Conservation (phyloP, 2,888 invertebrate genomes). For the Drosophila mercatorum region DNA sequence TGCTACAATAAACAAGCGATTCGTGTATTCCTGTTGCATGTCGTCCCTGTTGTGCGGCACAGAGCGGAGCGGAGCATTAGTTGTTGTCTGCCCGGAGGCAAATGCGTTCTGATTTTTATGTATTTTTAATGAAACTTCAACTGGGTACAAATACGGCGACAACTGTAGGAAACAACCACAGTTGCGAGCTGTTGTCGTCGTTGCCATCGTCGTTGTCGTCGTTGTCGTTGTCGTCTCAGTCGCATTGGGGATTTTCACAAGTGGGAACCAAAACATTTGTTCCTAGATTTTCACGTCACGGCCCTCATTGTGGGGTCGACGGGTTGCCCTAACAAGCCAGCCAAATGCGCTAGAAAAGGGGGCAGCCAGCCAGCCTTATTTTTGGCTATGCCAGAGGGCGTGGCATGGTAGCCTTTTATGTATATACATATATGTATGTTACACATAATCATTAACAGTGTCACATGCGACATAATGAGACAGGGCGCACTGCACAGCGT, state of each 20-base stretch:
- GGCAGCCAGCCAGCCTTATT: conserved; percentile 13
- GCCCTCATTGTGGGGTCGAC: conserved; percentile 30
- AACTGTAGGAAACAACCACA: conserved; percentile 29
- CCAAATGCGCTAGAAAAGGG: conserved; percentile 11
- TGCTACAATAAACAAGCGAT: conserved; percentile 44
- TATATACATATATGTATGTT: neutral
- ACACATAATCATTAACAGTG: conserved; percentile 83
- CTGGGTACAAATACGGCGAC: conserved; percentile 37
- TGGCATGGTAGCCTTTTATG: conserved; percentile 54
- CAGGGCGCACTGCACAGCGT: conserved; percentile 62
- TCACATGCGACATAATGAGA: conserved; percentile 84
- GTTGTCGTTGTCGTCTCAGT: conserved; percentile 34
- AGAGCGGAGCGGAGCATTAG: conserved; percentile 13
- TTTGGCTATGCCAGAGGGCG: conserved; percentile 26
- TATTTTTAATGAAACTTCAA: conserved; percentile 74
- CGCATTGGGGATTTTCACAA: conserved; percentile 71
- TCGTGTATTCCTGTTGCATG: conserved; percentile 32
- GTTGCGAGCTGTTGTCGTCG: conserved; percentile 48
- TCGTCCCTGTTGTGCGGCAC: conserved; percentile 10
- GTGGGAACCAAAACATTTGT: conserved; percentile 82
- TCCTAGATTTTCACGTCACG: conserved; percentile 78
- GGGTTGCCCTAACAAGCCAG: conserved; percentile 59
- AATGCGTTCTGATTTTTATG: conserved; percentile 70
- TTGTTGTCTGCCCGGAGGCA: conserved; percentile 41
- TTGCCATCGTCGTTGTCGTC: conserved; percentile 25